Evolutionary conservation across 2,113 vertebrate species (phyloP).

Genomic region (Melospiza melodia): DNA sequence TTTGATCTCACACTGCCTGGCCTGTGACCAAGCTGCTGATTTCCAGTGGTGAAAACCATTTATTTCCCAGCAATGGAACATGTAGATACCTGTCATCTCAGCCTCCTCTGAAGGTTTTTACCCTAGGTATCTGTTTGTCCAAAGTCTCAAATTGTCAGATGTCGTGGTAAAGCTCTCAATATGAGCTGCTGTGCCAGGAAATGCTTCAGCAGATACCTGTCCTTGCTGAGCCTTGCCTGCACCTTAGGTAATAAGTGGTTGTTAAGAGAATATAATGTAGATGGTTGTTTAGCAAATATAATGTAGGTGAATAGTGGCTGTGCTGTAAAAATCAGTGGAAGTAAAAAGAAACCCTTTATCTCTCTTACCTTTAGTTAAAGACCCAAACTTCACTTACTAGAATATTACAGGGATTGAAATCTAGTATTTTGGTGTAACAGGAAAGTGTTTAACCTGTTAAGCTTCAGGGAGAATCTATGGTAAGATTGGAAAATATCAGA

Average conservation of each 20-base stretch:
- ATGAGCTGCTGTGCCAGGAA: not conserved
- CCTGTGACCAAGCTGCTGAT: not conserved
- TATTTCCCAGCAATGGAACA: not conserved
- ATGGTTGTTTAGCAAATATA: not conserved
- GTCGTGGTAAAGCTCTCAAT: not conserved
- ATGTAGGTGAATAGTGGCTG: not conserved
- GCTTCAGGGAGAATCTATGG: not conserved
- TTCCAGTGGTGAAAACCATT: not conserved
- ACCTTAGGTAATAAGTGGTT: not conserved
- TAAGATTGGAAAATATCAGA: not conserved
- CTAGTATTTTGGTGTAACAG: not conserved
- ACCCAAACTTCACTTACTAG: not conserved
- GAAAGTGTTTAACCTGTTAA: not conserved
- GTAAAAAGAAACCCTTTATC: not conserved
- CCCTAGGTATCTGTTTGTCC: not conserved
- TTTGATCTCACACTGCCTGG: not conserved
- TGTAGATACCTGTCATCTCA: not conserved
- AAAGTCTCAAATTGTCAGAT: not conserved
- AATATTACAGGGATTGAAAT: not conserved
- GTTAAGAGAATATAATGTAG: not conserved
- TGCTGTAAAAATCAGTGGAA: not conserved
- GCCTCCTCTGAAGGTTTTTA: not conserved
- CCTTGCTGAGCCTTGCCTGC: not conserved
- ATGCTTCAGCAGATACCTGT: not conserved
- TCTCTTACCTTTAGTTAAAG: not conserved